Evolutionary conservation across 2,797 vertebrate species (phyloP), one percentile per base, ranked within the genome.

Genomic region (Remorina albescens): DNA sequence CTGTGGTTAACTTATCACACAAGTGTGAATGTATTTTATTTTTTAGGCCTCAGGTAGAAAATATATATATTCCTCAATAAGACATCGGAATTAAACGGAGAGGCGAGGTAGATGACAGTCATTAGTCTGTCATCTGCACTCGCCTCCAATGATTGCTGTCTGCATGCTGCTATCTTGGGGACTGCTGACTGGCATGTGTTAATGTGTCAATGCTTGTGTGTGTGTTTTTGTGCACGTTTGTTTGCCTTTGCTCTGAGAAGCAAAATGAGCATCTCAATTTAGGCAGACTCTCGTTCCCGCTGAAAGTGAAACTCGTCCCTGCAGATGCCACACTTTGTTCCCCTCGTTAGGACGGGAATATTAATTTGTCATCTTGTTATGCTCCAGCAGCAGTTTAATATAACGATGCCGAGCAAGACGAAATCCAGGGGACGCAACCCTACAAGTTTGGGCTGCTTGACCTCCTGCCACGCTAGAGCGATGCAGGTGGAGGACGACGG

Each of bases 51-150:
- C 5, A 25, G 15, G 12, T 50, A 25, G 25, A 2, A 3, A 46
- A 47, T 59, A 39, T 10, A 9, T 34, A 11, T 44, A 28, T 44
- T 58, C 44, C 32, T n/a, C 8, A 4, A 42, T 28, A n/a, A 0
- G 28, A 21, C 25, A 19, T 5, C 51, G 30, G 2, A 51, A 15
- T 67, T 67, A 71, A 71, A 50, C 42, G 0, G 42, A 72, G 57
- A 64, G 64, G 67, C 84, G 84, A 78, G 59, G 56, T 78, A 70
- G 86, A 84, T 86, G 81, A 84, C 74, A 63, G 84, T 86, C 85
- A 88, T 90, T 88, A 90, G 62, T 59, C 79, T 16, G 64, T 89
- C 86, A 83, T 86, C 86, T 88, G 59, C 72, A 54, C 74, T 55
- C 32, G 54, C 78, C 79, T 74, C 59, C 72, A 50, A 47, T 87